A percentile compares a stretch with the other conserved stretches of the same genome.
Evolutionary conservation across 2,113 vertebrate genomes (phyloP).

Genomic region (Gulo gulo): DNA sequence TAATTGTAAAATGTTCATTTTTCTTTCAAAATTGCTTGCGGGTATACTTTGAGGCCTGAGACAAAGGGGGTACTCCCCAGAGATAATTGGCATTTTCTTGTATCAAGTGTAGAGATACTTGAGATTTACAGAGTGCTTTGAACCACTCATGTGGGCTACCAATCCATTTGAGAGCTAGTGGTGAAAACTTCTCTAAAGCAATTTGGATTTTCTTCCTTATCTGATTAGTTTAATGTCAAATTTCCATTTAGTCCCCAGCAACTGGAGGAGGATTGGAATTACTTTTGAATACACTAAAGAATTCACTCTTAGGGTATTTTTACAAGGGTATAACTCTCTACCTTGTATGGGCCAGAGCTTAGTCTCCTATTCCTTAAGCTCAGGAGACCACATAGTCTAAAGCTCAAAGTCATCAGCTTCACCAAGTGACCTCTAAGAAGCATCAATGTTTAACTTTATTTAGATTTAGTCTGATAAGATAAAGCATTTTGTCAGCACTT

Average conservation of each 20-base stretch:
- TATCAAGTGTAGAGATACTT: background rate
- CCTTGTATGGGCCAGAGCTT: background rate
- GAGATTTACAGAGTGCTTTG: background rate
- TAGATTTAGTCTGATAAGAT: background rate
- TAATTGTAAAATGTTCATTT: background rate
- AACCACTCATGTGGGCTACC: background rate
- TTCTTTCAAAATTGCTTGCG: background rate
- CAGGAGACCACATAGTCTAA: background rate
- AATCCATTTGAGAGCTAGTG: background rate
- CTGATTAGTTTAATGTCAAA: background rate
- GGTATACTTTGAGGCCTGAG: background rate
- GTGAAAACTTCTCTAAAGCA: background rate
- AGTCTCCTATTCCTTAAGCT: background rate
- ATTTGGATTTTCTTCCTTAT: background rate
- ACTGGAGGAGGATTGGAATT: background rate
- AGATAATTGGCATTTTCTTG: background rate
- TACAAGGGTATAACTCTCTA: background rate
- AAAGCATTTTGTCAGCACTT: background rate
- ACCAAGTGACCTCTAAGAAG: background rate
- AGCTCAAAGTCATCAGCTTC: background rate
- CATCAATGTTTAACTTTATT: background rate
- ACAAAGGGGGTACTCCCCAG: background rate
- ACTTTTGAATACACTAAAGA: background rate
- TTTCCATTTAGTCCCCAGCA: background rate
- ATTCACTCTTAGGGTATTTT: background rate